These are phyloP conservation scores for Neolamprologus hecqui DNA, from an alignment of 2,113 vertebrate species.

Conservation along the genomic window DNA sequence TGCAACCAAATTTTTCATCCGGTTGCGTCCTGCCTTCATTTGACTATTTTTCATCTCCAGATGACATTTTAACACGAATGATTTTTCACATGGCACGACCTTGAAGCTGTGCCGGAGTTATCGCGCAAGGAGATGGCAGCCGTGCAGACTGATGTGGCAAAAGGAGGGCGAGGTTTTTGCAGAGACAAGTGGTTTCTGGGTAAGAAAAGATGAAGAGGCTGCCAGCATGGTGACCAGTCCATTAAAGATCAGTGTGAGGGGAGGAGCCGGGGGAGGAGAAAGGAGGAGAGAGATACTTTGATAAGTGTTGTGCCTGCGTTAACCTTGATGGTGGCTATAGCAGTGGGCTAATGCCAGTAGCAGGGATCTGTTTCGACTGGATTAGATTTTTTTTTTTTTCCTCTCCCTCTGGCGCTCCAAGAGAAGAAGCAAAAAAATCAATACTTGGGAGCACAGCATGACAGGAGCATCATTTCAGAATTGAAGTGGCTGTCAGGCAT, in stretches of 20 bases:
- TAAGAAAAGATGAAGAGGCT: constrained; percentile 77
- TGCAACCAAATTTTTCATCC: constrained; percentile 29
- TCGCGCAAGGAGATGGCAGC: constrained; percentile 21
- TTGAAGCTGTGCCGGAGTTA: constrained; percentile 51
- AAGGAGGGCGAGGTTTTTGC: constrained; percentile 35
- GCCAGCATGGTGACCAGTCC: constrained; percentile 77
- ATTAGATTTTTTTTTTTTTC: constrained; percentile 72
- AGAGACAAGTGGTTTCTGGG: constrained; percentile 27
- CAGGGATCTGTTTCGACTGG: constrained; percentile 81
- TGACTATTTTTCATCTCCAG: constrained; percentile 66
- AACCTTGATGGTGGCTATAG: constrained; percentile 87
- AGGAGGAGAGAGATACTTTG: constrained; percentile 83
- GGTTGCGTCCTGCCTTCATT: constrained; percentile 38
- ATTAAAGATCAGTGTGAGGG: constrained; percentile 82
- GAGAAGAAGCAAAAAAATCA: constrained; percentile 76
- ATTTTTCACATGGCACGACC: constrained; percentile 67
- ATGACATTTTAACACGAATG: constrained; percentile 49
- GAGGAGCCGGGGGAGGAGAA: constrained; percentile 72
- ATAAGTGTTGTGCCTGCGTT: constrained; percentile 92
- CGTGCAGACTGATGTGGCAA: constrained; percentile 56
- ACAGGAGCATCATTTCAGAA: constrained; percentile 95
- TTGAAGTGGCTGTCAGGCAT: constrained; percentile 90
- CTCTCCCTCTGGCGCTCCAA: constrained; percentile 28
- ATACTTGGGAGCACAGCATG: constrained; percentile 82
- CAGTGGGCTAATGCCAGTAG: constrained; percentile 59